Evolutionary conservation across 2,888 invertebrate species (phyloP).

Genomic region (Epirrita christyi): DNA sequence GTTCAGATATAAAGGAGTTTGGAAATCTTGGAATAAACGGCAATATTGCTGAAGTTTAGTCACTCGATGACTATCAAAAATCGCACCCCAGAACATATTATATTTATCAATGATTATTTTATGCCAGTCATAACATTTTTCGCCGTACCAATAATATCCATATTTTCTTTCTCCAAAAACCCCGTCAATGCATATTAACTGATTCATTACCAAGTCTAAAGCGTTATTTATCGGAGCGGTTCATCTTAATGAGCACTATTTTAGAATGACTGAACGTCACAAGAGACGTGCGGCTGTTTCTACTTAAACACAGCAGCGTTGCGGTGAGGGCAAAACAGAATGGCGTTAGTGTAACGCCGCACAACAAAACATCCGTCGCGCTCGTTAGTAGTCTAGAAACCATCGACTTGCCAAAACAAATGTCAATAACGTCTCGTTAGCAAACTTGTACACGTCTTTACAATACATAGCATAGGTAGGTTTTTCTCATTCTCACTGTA

Average conservation of each 20-base stretch:
- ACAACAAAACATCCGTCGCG: conserved; percentile 59
- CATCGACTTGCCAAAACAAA: conserved; percentile 61
- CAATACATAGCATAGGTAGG: conserved; percentile 20
- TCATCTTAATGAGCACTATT: conserved; percentile 61
- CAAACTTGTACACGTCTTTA: conserved; percentile 44
- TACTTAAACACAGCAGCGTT: conserved; percentile 51
- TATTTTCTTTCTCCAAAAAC: conserved; percentile 21
- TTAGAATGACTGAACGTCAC: conserved; percentile 59
- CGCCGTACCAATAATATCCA: neutral
- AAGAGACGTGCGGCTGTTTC: conserved; percentile 50
- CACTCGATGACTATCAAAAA: too few species aligned
- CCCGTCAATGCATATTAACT: conserved; percentile 33
- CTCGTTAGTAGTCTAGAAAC: conserved; percentile 45
- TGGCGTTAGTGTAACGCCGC: conserved; percentile 57
- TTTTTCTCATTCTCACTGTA: conserved; percentile 30
- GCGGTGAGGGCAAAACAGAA: conserved; percentile 58
- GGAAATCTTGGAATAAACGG: too few species aligned
- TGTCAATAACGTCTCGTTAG: conserved; percentile 60
- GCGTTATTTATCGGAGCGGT: conserved; percentile 41
- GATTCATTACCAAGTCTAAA: conserved; percentile 39
- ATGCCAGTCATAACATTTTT: neutral
- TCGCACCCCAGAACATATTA: too few species aligned
- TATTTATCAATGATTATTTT: too few species aligned
- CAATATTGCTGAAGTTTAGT: too few species aligned
- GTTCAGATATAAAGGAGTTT: too few species aligned